A percentile compares a stretch with the other conserved stretches of the same genome.
Conservation (phyloP, 2,888 invertebrate species). For the Eupithecia exiguata region DNA sequence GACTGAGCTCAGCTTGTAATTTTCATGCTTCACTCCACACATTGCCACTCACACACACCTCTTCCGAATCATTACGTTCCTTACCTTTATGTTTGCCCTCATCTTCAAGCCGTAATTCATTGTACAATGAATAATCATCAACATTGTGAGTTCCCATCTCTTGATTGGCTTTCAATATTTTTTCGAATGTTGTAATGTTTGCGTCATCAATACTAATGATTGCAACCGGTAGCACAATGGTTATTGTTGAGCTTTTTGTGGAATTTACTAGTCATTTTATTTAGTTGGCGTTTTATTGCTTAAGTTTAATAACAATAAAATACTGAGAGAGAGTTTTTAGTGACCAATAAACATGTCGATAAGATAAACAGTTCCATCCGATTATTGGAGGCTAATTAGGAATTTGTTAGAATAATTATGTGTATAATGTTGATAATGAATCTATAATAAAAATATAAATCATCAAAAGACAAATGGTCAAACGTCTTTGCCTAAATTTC, state of each 20-base stretch:
- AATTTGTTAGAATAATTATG: constrained; percentile 37
- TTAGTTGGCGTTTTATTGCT: constrained; percentile 76
- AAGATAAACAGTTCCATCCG: constrained; percentile 50
- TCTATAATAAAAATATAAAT: not conserved
- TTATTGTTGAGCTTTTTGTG: constrained; percentile 75
- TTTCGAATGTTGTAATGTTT: constrained; percentile 75
- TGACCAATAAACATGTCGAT: constrained; percentile 53
- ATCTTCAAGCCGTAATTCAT: constrained; percentile 72
- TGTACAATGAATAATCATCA: constrained; percentile 67
- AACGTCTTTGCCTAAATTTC: not conserved
- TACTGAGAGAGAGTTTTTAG: constrained; percentile 50
- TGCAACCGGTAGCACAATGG: constrained; percentile 78
- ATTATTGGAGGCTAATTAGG: constrained; percentile 48
- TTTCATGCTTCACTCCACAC: constrained; percentile 78
- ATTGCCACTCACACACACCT: constrained; percentile 78
- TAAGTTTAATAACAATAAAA: constrained; percentile 71
- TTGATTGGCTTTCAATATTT: constrained; percentile 78
- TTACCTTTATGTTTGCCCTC: constrained; percentile 74
- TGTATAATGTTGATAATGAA: constrained; percentile 12
- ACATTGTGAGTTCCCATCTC: constrained; percentile 55
- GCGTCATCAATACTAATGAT: constrained; percentile 83
- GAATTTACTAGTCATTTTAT: constrained; percentile 79
- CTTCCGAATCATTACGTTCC: constrained; percentile 82
- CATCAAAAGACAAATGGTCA: not conserved
- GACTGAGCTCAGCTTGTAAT: constrained; percentile 78